Evolutionary conservation across 2,113 vertebrate species (phyloP), one percentile per base, ranked within the genome.

Genomic region (Anarhynchus alexandrinus): DNA sequence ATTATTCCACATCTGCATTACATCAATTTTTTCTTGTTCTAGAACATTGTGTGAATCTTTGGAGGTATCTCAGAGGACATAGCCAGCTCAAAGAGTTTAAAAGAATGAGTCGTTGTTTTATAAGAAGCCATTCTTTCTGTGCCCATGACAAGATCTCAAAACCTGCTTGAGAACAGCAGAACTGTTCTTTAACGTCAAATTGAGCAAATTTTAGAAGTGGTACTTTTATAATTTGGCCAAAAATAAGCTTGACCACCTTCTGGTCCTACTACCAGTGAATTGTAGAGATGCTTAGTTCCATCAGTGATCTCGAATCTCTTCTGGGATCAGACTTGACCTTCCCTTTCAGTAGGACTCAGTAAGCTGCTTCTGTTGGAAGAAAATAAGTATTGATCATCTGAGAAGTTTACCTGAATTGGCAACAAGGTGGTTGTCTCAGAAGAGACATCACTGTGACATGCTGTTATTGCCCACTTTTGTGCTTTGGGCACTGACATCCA

Each of bases 361-460:
- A 51, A 83, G n/a, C 32, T 90, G 54, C 62, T 84, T 21, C 29
- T 82, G 49, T 23, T 81, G 55, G 21, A 58, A 59, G 23, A 17
- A 70, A 34, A 7, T 14, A n/a, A 45, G 3, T 59, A 4, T 22
- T 42, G 25, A 19, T 73, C 4, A 34, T 71, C 3, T 0, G 6
- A 32, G 34, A 25, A 38, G 38, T 43, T 64, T 38, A 59, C 32
- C n/a, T 83, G 54, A 38, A 43, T 5, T 81, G 72, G 34, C 47
- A 84, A 19, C 5, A 7, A 10, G 77, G n/a, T 26, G 27, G 32
- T 47, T 79, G 32, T 71, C 23, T 59, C 0, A 0, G 49, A 55
- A 14, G 64, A 34, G 19, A 4, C 23, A 1, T 14, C 0, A 6
- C 25, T 43, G 2, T 47, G 40, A 13, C 0, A 0, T 59, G n/a